These are phyloP conservation scores for Callocephalon fimbriatum DNA, from an alignment of 2,113 vertebrate species.

Conservation along the genomic window DNA sequence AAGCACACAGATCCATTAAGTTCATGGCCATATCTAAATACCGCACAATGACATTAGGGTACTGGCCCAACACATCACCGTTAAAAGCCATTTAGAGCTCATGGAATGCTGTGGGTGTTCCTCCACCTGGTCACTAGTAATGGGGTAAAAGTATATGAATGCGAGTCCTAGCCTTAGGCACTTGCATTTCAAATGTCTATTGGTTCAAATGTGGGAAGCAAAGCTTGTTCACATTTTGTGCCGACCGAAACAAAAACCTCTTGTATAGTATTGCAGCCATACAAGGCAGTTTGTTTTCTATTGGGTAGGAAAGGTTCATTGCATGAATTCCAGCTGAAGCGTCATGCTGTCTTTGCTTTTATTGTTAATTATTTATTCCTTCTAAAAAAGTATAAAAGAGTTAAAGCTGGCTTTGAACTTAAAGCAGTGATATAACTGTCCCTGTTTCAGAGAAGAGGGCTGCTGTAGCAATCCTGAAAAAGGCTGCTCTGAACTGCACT, in stretches of 20 bases:
- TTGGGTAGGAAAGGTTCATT: background rate
- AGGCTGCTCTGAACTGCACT: background rate
- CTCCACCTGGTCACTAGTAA: background rate
- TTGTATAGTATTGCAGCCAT: background rate
- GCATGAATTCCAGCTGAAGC: background rate
- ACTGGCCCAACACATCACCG: background rate
- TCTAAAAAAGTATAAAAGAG: background rate
- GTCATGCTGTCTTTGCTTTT: background rate
- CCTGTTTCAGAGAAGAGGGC: background rate
- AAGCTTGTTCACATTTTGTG: background rate
- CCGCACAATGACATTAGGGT: background rate
- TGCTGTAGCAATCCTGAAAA: background rate
- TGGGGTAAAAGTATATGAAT: background rate
- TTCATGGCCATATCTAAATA: background rate
- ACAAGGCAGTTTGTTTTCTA: conserved; percentile 14
- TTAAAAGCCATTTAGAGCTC: background rate
- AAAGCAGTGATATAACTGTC: background rate
- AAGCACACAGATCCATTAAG: rapidly evolving
- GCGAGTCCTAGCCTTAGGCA: conserved; percentile 18
- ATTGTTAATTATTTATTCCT: conserved; percentile 59
- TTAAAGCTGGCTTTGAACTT: background rate
- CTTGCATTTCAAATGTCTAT: background rate
- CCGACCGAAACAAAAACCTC: conserved; percentile 1
- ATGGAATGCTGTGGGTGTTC: conserved; percentile 45
- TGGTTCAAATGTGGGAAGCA: background rate